Evolutionary conservation across 2,797 vertebrate species (phyloP), one percentile per base, ranked within the genome.

Genomic region (Rhinophrynus dorsalis): DNA sequence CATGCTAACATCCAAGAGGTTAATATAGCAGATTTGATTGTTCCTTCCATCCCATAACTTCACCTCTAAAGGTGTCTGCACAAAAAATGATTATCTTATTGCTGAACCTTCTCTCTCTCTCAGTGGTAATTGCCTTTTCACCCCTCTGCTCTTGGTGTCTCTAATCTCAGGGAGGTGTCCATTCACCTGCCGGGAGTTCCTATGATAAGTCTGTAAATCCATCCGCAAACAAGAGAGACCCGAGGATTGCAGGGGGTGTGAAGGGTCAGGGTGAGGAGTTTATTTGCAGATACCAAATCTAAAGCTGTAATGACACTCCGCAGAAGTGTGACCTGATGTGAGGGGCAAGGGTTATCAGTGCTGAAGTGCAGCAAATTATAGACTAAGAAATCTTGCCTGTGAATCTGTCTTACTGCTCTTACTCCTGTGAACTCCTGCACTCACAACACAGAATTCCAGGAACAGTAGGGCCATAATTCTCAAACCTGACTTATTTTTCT

Each of bases 181-280:
- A 44, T 9, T 44, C 17, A 44, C 40, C 17, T 37, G 35, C 35
- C 18, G 40, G 0, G 3, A 44, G 40, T 2, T 7, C 40, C 20
- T 8, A 20, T 44, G 17, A 7, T 11, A n/a, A n/a, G 17, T 15
- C 17, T 44, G 6, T 44, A 6, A 20, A 11, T 18, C 40, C 40
- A 2, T 17, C 11, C 17, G 6, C 40, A 44, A 44, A 48, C 44
- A 48, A 24, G 10, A 12, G 20, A 11, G 9, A 23, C 44, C 44
- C 12, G 18, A 48, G 18, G 44, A 48, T 5, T 48, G 44, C 9
- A 23, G 21, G 15, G 18, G 2, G 7, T 48, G 44, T 48, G 44
- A 48, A 24, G 20, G 11, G 44, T 48, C 44, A 48, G 44, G 44
- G 44, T 48, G 44, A 48, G 20, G 44, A 48, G 21, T 48, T 48